Base-by-base conservation (phyloP, 2,888 invertebrate genomes). In the Napeogenes sylphis region DNA sequence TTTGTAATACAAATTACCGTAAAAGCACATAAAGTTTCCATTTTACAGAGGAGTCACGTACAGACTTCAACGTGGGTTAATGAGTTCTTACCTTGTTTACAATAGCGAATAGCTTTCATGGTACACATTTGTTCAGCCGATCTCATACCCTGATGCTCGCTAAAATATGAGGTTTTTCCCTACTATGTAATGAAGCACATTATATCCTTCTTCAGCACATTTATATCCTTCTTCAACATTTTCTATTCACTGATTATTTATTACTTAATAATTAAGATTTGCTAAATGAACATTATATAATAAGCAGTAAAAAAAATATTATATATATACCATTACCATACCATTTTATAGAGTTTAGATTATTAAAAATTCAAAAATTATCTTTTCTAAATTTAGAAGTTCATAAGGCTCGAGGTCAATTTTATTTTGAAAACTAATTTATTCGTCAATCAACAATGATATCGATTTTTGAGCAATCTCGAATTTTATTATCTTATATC, bases 31-130 rank as follows among this genome's bases (percentile, higher is more conserved):
- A 57, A 59, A 60, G 51, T 60, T n/a, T 38, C 60, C 33, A 60
- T 12, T 59, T 60, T 60, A 60, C 57, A 38, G 32, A 47, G 56
- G 64, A 68, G 68, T 65, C 68, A 68, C 68, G 68, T 68, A 68
- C 64, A 51, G 51, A 51, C 51, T 51, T 51, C 61, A 63, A 65
- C 55, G 57, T 61, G 58, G 58, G 76, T 78, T 87, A 85, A 87
- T 87, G 85, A 87, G 86, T 84, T 85, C 81, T 79, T 63, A 64
- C 62, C 62, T 80, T 87, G 85, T 87, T 87, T 85, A 84, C 84
- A 84, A 85, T 85, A 83, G 81, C 79, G 78, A 83, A 82, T 82
- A 79, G 83, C 82, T 82, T 68, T 85, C 82, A 83, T 81, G 81
- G 80, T 82, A 78, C 66, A 64, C 58, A 63, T 67, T 69, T 65